Evolutionary conservation across 2,113 vertebrate genomes (phyloP).

Genomic region (Ctenodactylus gundi): DNA sequence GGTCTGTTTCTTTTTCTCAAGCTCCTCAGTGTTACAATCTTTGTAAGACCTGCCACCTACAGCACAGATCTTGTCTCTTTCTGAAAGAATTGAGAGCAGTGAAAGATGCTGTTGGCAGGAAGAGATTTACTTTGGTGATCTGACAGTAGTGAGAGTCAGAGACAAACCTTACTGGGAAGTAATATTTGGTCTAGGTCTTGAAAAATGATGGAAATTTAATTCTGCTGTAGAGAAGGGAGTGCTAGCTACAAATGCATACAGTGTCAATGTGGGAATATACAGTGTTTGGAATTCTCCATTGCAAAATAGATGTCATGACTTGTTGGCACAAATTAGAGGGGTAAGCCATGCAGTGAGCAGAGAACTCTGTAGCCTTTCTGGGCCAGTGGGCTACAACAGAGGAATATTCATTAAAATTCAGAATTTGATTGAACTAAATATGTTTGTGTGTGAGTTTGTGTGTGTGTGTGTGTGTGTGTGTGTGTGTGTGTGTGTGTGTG

Average conservation of each 20-base stretch:
- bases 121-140: background rate
- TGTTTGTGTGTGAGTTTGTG: too few species aligned
- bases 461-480: too few species aligned
- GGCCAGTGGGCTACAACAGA: background rate
- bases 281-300: background rate
- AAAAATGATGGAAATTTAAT: background rate
- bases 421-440: background rate
- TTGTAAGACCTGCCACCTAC: background rate
- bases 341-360: background rate
- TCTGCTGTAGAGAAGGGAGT: background rate
- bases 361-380: background rate
- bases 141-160: background rate
- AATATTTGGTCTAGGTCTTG: background rate
- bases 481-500: too few species aligned
- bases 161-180: background rate
- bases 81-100: background rate
- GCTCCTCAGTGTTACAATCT: background rate
- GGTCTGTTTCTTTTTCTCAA: background rate
- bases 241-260: background rate
- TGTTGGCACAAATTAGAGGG: background rate
- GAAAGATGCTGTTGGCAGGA: background rate
- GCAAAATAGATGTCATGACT: background rate
- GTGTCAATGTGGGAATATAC: background rate
- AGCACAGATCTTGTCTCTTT: background rate
- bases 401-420: background rate